Conservation (phyloP, 2,797 vertebrate species). For the Ispidina lecontei region DNA sequence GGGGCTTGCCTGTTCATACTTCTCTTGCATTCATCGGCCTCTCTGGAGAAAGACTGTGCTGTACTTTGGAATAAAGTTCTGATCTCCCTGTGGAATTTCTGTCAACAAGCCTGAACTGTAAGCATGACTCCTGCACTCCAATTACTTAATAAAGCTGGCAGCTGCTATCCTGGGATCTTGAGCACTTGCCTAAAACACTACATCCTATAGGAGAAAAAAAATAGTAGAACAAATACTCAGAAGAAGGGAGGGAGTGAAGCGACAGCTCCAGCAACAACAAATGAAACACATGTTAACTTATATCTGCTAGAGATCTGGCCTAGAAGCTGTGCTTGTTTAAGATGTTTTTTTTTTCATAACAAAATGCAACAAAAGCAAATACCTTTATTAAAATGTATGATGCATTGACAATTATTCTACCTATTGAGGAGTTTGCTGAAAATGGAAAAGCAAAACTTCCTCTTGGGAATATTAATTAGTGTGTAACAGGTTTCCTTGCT, state of each 20-base stretch:
- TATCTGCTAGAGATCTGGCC: not conserved
- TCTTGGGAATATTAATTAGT: not conserved
- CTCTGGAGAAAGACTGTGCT: not conserved
- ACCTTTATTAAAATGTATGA: not conserved
- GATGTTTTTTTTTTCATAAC: not conserved
- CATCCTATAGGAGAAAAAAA: conserved; percentile 13
- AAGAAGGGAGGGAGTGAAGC: not conserved
- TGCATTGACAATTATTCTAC: not conserved
- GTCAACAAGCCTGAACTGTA: not conserved
- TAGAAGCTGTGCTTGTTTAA: not conserved
- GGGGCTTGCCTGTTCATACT: not conserved
- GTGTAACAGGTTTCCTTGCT: conserved; percentile 14
- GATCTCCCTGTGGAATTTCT: not conserved
- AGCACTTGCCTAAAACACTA: conserved; percentile 28
- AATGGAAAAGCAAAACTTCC: conserved; percentile 16
- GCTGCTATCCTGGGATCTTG: not conserved
- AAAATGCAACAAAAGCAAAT: conserved; percentile 10
- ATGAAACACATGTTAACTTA: not conserved
- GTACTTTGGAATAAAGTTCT: not conserved
- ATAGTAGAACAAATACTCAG: not conserved
- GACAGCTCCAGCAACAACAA: fast-evolving
- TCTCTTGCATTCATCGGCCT: not conserved
- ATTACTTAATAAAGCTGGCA: conserved; percentile 33
- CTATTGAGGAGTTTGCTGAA: conserved; percentile 25
- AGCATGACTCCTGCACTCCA: not conserved